A percentile compares a stretch with the other conserved stretches of the same genome.
These are phyloP conservation scores for Amniataba percoides DNA, from an alignment of 2,797 vertebrate species.

Conservation along the genomic window DNA sequence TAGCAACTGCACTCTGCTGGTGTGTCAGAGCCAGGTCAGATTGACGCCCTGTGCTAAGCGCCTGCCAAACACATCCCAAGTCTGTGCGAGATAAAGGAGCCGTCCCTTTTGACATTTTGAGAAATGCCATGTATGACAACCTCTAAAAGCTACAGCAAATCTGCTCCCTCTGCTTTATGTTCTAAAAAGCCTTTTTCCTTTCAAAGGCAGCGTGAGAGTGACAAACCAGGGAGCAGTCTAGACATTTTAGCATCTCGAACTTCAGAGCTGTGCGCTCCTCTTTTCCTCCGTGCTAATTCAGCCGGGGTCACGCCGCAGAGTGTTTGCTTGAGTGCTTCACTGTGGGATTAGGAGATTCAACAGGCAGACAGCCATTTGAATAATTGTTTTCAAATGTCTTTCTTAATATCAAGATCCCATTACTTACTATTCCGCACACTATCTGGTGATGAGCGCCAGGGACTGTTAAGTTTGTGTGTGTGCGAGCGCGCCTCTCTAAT, in stretches of 20 bases:
- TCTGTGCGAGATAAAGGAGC: slow-evolving; percentile 63
- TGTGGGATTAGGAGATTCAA: slow-evolving; percentile 71
- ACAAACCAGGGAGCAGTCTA: slow-evolving; percentile 61
- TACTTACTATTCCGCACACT: slow-evolving; percentile 68
- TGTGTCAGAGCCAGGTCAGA: slow-evolving; percentile 59
- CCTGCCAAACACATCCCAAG: slow-evolving; percentile 69
- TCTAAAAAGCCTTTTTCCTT: slow-evolving; percentile 64
- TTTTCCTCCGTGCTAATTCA: slow-evolving; percentile 60
- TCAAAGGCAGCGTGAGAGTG: slow-evolving; percentile 59
- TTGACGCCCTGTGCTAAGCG: slow-evolving; percentile 50
- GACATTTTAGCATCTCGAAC: slow-evolving; percentile 64
- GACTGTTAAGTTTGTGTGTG: slow-evolving; percentile 41
- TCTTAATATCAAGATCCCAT: slow-evolving; percentile 80
- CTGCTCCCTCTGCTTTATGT: slow-evolving; percentile 49
- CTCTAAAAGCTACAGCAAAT: slow-evolving; percentile 67
- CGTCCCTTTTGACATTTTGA: slow-evolving; percentile 70
- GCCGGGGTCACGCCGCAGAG: slow-evolving; percentile 61
- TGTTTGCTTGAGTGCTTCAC: slow-evolving; percentile 75
- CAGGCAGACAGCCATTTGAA: slow-evolving; percentile 77
- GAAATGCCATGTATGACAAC: slow-evolving; percentile 76
- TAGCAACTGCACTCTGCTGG: slow-evolving; percentile 27
- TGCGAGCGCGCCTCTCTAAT: slow-evolving; percentile 49
- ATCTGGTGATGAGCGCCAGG: slow-evolving; percentile 44
- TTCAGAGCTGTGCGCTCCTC: slow-evolving; percentile 37
- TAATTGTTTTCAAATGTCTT: slow-evolving; percentile 84